A percentile compares a stretch with the other conserved stretches of the same genome.
Evolutionary conservation across 2,797 vertebrate genomes (phyloP).

Genomic region (Podargus strigoides): DNA sequence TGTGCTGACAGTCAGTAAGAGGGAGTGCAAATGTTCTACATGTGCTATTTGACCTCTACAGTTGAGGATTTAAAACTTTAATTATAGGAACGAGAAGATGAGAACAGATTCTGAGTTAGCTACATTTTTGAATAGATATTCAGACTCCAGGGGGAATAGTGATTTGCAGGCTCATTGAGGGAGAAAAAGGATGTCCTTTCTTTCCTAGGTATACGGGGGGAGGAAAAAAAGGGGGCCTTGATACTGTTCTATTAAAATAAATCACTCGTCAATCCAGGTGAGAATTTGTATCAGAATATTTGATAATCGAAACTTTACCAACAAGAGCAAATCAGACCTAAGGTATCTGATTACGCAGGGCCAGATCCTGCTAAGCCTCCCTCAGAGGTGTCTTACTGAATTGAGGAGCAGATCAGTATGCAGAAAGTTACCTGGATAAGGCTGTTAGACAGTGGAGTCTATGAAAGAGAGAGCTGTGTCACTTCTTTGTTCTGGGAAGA

Average conservation of each 20-base stretch:
- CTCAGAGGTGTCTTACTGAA: neutral
- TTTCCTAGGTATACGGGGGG: slow-evolving; percentile 40
- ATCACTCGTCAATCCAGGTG: slow-evolving; percentile 52
- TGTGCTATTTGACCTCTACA: slow-evolving; percentile 65
- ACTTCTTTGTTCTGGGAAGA: neutral
- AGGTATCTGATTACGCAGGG: neutral
- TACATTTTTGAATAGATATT: slow-evolving; percentile 69
- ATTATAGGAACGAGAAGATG: slow-evolving; percentile 64
- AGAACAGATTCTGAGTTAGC: slow-evolving; percentile 66
- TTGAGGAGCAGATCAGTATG: slow-evolving; percentile 30
- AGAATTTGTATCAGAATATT: slow-evolving; percentile 61
- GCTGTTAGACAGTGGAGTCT: neutral
- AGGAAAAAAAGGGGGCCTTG: slow-evolving; percentile 40
- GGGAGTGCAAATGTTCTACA: slow-evolving; percentile 59
- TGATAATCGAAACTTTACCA: slow-evolving; percentile 57
- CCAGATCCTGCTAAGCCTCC: neutral
- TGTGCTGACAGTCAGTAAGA: slow-evolving; percentile 33
- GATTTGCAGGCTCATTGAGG: slow-evolving; percentile 69
- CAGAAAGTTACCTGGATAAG: slow-evolving; percentile 35
- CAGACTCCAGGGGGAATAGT: slow-evolving; percentile 67
- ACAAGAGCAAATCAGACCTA: slow-evolving; percentile 39
- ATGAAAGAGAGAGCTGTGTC: neutral
- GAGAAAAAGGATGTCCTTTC: slow-evolving; percentile 67
- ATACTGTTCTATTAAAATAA: slow-evolving; percentile 61
- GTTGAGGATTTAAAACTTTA: slow-evolving; percentile 69